phyloP scores from a whole-genome alignment of 2,888 invertebrate genomes.

The Crioceris asparagi region DNA sequence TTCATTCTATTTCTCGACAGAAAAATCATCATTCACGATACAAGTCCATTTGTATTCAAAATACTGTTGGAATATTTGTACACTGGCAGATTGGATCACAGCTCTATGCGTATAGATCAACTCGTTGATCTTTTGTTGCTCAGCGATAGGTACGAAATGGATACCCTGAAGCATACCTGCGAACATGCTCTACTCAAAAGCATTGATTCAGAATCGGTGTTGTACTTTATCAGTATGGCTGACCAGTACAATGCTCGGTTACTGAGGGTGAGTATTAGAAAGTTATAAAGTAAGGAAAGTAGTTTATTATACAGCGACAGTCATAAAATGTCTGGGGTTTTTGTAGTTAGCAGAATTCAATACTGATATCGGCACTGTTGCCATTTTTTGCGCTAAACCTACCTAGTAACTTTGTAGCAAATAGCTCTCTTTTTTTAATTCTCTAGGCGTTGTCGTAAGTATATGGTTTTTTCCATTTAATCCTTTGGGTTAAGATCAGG shows the following conservation, averaged over 20 bases:
- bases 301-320: no score
- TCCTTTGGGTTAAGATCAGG: no score
- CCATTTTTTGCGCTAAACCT: neutral
- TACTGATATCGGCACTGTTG: no score
- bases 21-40: constrained; percentile 56
- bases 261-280: constrained; percentile 43
- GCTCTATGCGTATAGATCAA: constrained; percentile 40
- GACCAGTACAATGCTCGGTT: constrained; percentile 53
- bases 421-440: no score
- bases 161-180: constrained; percentile 51
- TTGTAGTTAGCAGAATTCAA: no score
- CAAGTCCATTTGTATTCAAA: constrained; percentile 49
- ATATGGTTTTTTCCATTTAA: no score
- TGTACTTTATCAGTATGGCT: constrained; percentile 53
- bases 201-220: constrained; percentile 51
- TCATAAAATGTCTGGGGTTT: no score
- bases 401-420: constrained; percentile 2
- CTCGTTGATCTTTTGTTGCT: constrained; percentile 53
- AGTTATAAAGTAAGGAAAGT: no score
- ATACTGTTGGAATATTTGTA: constrained; percentile 54
- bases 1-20: constrained; percentile 35
- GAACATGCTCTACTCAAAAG: constrained; percentile 49
- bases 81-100: constrained; percentile 47
- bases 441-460: no score
- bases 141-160: constrained; percentile 52